Base-by-base conservation (phyloP, 2,888 invertebrate species). In the Amiota communis region DNA sequence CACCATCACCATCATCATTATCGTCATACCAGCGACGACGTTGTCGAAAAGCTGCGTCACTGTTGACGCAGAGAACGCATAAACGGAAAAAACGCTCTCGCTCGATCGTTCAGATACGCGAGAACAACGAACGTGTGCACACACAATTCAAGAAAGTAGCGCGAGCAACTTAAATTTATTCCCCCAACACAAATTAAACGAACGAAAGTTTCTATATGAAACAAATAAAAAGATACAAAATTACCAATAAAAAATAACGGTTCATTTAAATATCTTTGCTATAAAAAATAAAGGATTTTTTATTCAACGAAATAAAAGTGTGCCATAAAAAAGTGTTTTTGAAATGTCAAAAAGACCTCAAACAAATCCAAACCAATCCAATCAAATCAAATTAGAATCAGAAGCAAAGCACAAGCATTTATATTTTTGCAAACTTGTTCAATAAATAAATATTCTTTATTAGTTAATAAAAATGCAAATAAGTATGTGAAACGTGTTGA, bases 91-190 rank as follows among this genome's bases (percentile, higher is more conserved):
- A 61, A 36, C 20, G 59, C 59, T 74, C 56, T 56, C 65, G 75
- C 75, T 47, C 48, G 71, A 57, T 10, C 76, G 75, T 77, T 77
- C 84, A 86, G 81, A 84, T 74, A 81, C 80, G 76, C 79, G 77
- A 85, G 83, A 85, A 85, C 81, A 70, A 76, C 74, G 80, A 77
- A 75, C 79, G 81, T 72, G 85, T 72, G 72, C 78, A 75, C 51
- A 68, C 51, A n/a, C 79, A 73, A 74, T 80, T 17, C 46, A 23
- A 36, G 36, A 53, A 73, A 48, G 15, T 70, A 47, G 73, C 67
- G 73, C 73, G 72, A 78, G 78, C 71, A 57, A 72, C 72, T 74
- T 75, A 46, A 59, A 74, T 48, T 15, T 49, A 15, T 17, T 20
- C 11, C 15, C 65, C 17, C 48, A 20, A 17, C 12, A 9, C 10